These are phyloP conservation scores for Crotalus horridus DNA, from an alignment of 2,113 vertebrate genomes.

Conservation along the genomic window DNA sequence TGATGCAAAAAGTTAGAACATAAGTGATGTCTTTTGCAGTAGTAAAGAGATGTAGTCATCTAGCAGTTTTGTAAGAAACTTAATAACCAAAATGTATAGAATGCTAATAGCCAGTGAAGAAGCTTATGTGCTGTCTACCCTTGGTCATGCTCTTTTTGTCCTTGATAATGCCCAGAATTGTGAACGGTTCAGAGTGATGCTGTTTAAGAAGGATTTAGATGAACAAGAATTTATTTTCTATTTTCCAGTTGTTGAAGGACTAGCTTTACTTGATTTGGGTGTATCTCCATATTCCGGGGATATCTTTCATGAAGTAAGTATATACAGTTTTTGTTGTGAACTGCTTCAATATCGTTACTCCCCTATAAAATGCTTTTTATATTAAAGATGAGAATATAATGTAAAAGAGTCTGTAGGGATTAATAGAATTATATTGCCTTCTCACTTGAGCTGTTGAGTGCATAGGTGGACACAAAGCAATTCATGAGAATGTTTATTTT, in stretches of 20 bases:
- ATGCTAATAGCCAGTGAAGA: neutral
- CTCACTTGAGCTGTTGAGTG: neutral
- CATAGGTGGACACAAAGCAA: neutral
- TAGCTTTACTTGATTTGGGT: constrained; percentile 91
- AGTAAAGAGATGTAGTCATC: neutral
- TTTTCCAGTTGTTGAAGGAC: constrained; percentile 90
- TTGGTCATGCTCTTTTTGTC: neutral
- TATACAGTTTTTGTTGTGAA: constrained; percentile 17
- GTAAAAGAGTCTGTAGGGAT: neutral
- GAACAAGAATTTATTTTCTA: neutral
- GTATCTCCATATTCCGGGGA: constrained; percentile 96
- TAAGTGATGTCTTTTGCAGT: neutral
- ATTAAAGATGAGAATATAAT: neutral
- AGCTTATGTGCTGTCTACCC: neutral
- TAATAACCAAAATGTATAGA: neutral
- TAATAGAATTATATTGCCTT: neutral
- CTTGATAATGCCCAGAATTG: neutral
- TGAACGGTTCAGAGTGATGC: neutral
- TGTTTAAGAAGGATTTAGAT: neutral
- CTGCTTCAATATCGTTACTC: neutral
- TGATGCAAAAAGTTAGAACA: neutral
- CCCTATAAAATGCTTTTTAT: neutral
- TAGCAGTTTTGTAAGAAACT: neutral
- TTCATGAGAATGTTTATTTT: neutral
- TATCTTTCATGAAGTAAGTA: constrained; percentile 94